Evolutionary conservation across 2,113 vertebrate genomes (phyloP).

Genomic region (Neogale vison): DNA sequence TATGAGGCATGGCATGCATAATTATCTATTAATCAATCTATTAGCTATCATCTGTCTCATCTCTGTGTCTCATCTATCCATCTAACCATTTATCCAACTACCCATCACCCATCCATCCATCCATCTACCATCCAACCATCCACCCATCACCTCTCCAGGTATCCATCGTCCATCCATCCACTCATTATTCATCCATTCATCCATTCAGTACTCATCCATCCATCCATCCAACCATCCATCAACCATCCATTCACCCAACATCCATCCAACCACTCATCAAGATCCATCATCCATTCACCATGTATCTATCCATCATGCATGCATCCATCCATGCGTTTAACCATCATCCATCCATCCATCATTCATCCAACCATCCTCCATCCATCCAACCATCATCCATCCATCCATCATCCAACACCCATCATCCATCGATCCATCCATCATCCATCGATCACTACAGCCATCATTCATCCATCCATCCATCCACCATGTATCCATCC

Average conservation of each 20-base stretch:
- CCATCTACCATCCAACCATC: neutral
- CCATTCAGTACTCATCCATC: no score
- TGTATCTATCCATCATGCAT: neutral
- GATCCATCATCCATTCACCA: no score
- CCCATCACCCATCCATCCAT: neutral
- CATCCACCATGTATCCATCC: neutral
- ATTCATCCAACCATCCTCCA: neutral
- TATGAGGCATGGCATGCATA: no score
- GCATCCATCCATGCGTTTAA: neutral
- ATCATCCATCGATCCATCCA: no score
- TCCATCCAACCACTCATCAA: no score
- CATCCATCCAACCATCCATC: no score
- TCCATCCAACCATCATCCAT: neutral
- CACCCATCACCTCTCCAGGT: no score
- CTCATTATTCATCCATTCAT: neutral
- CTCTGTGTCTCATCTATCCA: neutral
- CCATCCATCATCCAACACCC: no score
- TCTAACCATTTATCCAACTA: neutral
- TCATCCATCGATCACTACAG: no score
- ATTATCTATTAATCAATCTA: neutral
- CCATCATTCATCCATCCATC: neutral
- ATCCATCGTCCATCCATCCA: neutral
- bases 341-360: neutral
- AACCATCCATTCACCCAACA: rapidly evolving
- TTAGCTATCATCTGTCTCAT: neutral